Evolutionary conservation across 2,797 vertebrate genomes (phyloP).

Genomic region (Cirrhinus mrigala): DNA sequence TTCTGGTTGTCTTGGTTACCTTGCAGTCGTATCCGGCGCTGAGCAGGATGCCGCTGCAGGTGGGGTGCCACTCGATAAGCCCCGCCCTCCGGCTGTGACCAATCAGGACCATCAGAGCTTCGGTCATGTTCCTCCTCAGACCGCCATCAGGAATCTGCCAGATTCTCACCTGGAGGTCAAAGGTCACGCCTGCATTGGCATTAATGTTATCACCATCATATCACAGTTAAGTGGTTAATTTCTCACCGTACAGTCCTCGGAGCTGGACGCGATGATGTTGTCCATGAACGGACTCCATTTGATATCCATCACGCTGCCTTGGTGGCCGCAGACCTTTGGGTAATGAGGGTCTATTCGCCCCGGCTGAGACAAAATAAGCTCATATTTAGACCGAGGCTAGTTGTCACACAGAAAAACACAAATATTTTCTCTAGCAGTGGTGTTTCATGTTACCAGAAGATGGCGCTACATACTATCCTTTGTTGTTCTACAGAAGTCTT

Average conservation of each 20-base stretch:
- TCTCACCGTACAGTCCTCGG: slow-evolving; percentile 91
- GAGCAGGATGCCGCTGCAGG: slow-evolving; percentile 85
- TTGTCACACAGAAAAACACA: neutral
- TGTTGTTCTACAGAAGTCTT: neutral
- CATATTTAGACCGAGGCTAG: neutral
- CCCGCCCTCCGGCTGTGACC: slow-evolving; percentile 85
- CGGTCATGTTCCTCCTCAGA: slow-evolving; percentile 83
- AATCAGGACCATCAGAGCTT: slow-evolving; percentile 81
- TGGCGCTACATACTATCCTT: neutral
- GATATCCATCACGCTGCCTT: slow-evolving; percentile 90
- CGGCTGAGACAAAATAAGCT: slow-evolving; percentile 3
- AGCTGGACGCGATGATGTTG: slow-evolving; percentile 92
- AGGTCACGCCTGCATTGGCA: neutral
- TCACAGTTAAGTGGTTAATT: neutral
- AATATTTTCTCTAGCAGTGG: neutral
- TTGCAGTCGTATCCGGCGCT: slow-evolving; percentile 87
- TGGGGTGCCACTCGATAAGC: slow-evolving; percentile 87
- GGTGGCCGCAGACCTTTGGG: slow-evolving; percentile 90
- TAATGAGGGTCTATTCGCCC: slow-evolving; percentile 93
- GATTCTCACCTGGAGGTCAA: slow-evolving; percentile 77
- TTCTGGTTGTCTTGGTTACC: slow-evolving; percentile 66
- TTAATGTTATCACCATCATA: neutral
- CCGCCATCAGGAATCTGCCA: slow-evolving; percentile 87
- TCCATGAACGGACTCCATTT: slow-evolving; percentile 97
- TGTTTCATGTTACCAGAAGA: neutral